Conservation (phyloP, 2,797 vertebrate genomes). For the Phoxinus dragarum region DNA sequence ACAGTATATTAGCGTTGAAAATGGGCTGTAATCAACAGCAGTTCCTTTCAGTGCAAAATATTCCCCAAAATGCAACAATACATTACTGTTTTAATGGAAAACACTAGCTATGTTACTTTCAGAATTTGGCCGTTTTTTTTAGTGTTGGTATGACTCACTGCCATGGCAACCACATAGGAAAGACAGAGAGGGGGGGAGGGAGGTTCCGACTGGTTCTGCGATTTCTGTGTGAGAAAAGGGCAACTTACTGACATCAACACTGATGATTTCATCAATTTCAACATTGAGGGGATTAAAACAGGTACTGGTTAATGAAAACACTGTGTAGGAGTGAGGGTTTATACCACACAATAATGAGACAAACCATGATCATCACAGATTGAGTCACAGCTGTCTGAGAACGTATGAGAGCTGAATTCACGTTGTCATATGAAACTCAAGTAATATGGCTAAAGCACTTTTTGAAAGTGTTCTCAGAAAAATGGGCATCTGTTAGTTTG, state of each 20-base stretch:
- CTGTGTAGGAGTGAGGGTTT: constrained; percentile 29
- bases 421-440: neutral
- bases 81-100: neutral
- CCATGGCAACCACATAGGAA: constrained; percentile 51
- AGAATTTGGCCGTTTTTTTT: neutral
- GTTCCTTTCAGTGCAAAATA: neutral
- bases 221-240: constrained; percentile 28
- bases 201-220: neutral
- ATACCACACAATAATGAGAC: constrained; percentile 29
- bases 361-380: neutral
- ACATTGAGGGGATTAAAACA: constrained; percentile 21
- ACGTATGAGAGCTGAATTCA: constrained; percentile 7
- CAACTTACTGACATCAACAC: constrained; percentile 33
- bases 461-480: neutral
- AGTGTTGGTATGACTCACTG: constrained; percentile 41
- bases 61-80: neutral
- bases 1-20: no score
- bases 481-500: neutral
- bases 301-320: constrained; percentile 28
- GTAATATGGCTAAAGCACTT: constrained; percentile 4
- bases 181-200: neutral
- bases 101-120: neutral
- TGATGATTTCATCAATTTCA: constrained; percentile 36
- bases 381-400: constrained; percentile 33
- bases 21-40: neutral